phyloP scores from a whole-genome alignment of 2,888 invertebrate species.

The Lottia gigantea region DNA sequence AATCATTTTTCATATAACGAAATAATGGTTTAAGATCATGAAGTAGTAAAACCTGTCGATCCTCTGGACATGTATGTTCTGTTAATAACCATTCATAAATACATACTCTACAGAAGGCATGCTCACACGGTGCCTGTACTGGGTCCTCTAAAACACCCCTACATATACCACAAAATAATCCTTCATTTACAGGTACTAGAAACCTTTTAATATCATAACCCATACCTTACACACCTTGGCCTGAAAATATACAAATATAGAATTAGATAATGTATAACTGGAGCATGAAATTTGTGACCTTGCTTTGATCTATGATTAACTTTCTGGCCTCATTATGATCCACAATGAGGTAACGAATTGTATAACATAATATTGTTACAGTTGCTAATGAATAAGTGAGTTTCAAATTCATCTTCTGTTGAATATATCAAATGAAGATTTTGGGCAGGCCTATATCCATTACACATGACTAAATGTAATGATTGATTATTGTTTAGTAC shows the following conservation, averaged over 20 bases:
- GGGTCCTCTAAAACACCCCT: constrained; percentile 58
- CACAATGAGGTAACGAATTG: too few species aligned
- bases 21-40: constrained; percentile 47
- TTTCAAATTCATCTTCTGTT: too few species aligned
- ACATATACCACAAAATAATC: constrained; percentile 58
- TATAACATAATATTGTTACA: too few species aligned
- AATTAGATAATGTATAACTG: too few species aligned
- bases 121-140: constrained; percentile 60
- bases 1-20: constrained; percentile 55
- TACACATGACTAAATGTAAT: too few species aligned
- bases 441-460: too few species aligned
- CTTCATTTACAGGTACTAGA: constrained; percentile 47
- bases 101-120: constrained; percentile 57
- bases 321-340: too few species aligned
- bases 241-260: neutral
- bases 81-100: constrained; percentile 57
- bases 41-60: constrained; percentile 42
- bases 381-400: too few species aligned
- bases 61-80: constrained; percentile 57
- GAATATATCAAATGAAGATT: too few species aligned
- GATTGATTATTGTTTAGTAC: too few species aligned
- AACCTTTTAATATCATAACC: constrained; percentile 58
- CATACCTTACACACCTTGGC: constrained; percentile 33
- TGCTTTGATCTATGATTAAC: too few species aligned
- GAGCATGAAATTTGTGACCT: too few species aligned